Evolutionary conservation across 2,113 vertebrate genomes (phyloP), one percentile per base, ranked within the genome.

Genomic region (Pelecanus crispus): DNA sequence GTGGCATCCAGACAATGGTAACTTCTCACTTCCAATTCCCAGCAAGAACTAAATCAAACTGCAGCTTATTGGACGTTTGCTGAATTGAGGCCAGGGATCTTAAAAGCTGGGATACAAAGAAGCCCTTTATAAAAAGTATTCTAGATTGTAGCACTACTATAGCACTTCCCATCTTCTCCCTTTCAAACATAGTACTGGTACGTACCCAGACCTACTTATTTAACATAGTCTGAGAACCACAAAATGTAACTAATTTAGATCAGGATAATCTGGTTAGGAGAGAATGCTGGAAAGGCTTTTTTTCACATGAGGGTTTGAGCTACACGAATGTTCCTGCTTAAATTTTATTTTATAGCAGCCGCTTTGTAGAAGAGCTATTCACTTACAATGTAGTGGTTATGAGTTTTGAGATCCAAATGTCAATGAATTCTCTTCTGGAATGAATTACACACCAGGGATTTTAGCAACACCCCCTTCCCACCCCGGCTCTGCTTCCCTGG

Each of bases 91-190:
- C 94, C 93, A 93, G 89, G 84, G 92, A 94, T 94, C 89, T 95
- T 94, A 87, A 88, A 96, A 81, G 78, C 91, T 89, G 40, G 66
- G 58, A 66, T 92, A 96, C 95, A 97, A 97, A 97, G 95, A 88
- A 95, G 71, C 81, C 63, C 62, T 97, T 96, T 86, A 58, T 94
- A 80, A 78, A 94, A 93, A 84, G 62, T 87, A 70, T 91, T 92
- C 34, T 92, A 84, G 63, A 52, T 68, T 90, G 84, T 77, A 86
- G 83, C 83, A 86, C 25, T 45, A 38, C 56, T 94, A 93, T 91
- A 89, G 62, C 14, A 4, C 74, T 92, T 96, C 45, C n/a, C 44
- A 52, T 95, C 87, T 93, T 26, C 24, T 13, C 13, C 7, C 24
- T 75, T 93, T 85, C 58, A 82, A 80, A 24, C 13, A 2, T 13